Conservation (phyloP, 2,113 vertebrate species). For the Struthio camelus region DNA sequence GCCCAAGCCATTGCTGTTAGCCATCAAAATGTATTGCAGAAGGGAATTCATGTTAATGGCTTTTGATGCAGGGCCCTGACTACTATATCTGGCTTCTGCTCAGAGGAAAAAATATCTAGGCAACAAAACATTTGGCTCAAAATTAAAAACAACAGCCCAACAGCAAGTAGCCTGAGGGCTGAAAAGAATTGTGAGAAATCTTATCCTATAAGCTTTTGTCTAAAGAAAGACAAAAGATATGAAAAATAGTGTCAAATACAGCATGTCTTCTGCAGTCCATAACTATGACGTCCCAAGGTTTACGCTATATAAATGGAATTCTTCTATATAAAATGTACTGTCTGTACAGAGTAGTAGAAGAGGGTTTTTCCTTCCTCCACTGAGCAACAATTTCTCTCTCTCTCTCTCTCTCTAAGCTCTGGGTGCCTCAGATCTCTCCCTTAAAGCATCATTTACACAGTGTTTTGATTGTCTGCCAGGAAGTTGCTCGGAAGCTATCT, state of each 20-base stretch:
- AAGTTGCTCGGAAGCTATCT: background rate
- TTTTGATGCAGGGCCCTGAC: background rate
- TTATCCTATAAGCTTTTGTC: background rate
- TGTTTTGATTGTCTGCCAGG: background rate
- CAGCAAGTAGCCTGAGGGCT: background rate
- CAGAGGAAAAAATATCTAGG: background rate
- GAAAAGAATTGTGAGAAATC: background rate
- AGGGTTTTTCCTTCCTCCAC: background rate
- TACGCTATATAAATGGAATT: background rate
- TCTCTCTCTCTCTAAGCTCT: background rate
- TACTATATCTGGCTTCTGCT: constrained; percentile 10
- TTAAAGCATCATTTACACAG: background rate
- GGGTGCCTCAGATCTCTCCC: background rate
- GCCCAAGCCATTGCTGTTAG: background rate
- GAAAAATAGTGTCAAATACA: background rate
- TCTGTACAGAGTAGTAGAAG: background rate
- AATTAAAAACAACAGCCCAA: background rate
- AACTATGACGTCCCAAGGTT: background rate
- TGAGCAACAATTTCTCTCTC: background rate
- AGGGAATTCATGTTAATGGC: background rate
- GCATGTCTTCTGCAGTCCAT: background rate
- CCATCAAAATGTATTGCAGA: background rate
- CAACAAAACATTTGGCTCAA: constrained; percentile 43
- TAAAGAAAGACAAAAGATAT: background rate
- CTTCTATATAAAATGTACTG: background rate